phyloP scores from a whole-genome alignment of 2,888 invertebrate species.

The Tuta absoluta region DNA sequence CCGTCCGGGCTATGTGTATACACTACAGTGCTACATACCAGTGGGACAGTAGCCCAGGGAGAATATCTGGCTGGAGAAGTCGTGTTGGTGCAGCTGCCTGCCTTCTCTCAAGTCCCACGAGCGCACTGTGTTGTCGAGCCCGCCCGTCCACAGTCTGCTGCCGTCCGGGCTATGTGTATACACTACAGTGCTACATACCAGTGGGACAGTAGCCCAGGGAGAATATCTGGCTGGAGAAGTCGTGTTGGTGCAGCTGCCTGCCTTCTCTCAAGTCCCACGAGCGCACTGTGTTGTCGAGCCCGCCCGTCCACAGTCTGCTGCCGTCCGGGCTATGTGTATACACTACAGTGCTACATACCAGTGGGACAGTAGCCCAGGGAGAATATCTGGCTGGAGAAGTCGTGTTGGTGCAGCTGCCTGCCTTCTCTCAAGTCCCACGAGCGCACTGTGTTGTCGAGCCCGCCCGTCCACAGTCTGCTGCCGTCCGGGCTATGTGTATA shows the following conservation, averaged over 20 bases:
- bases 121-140: constrained; percentile 98
- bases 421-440: constrained; percentile 98
- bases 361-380: constrained; percentile 95
- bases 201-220: constrained; percentile 95
- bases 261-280: constrained; percentile 98
- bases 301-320: no score
- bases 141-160: no score
- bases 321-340: neutral
- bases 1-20: neutral
- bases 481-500: neutral
- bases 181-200: constrained; percentile 65
- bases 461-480: no score
- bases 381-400: constrained; percentile 95
- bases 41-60: constrained; percentile 95
- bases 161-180: neutral
- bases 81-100: constrained; percentile 95
- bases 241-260: constrained; percentile 95
- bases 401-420: constrained; percentile 95
- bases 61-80: constrained; percentile 95
- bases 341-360: constrained; percentile 65
- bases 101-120: constrained; percentile 98
- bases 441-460: constrained; percentile 98
- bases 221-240: constrained; percentile 95
- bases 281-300: constrained; percentile 98
- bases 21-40: constrained; percentile 65